Evolutionary conservation across 2,113 vertebrate species (phyloP).

Genomic region (Tychaedon coryphoeus): DNA sequence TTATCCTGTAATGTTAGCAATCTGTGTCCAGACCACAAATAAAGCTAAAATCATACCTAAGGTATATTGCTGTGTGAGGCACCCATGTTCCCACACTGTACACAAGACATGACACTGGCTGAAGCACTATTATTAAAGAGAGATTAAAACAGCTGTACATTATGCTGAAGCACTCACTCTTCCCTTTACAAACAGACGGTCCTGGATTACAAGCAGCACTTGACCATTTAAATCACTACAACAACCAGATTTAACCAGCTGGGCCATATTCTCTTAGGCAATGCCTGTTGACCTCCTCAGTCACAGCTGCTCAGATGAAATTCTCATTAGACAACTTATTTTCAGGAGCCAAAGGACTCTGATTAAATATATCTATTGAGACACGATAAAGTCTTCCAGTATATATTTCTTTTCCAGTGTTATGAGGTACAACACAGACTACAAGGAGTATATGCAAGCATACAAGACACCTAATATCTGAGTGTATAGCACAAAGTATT

Average conservation of each 20-base stretch:
- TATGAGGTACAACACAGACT: conserved; percentile 31
- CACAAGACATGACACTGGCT: conserved; percentile 81
- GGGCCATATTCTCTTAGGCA: conserved; percentile 88
- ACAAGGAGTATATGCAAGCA: background rate
- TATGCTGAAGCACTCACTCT: conserved; percentile 88
- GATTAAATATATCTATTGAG: conserved; percentile 78
- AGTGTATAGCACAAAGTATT: background rate
- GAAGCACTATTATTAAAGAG: conserved; percentile 90
- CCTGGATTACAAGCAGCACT: conserved; percentile 94
- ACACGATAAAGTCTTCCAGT: conserved; percentile 63
- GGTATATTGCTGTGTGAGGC: conserved; percentile 59
- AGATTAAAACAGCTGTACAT: conserved; percentile 98
- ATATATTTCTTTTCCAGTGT: conserved; percentile 49
- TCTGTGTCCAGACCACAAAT: background rate
- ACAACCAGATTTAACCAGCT: conserved; percentile 94
- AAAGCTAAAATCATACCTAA: conserved; percentile 33
- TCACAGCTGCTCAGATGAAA: conserved; percentile 79
- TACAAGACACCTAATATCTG: background rate
- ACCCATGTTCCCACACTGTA: conserved; percentile 72
- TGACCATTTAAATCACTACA: conserved; percentile 96
- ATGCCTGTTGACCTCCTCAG: conserved; percentile 80
- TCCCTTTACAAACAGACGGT: conserved; percentile 88
- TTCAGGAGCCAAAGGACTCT: conserved; percentile 75
- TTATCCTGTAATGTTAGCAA: background rate
- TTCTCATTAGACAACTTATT: conserved; percentile 82